These are phyloP conservation scores for Nephila pilipes DNA, from an alignment of 1,140 invertebrate species.

Conservation along the genomic window DNA sequence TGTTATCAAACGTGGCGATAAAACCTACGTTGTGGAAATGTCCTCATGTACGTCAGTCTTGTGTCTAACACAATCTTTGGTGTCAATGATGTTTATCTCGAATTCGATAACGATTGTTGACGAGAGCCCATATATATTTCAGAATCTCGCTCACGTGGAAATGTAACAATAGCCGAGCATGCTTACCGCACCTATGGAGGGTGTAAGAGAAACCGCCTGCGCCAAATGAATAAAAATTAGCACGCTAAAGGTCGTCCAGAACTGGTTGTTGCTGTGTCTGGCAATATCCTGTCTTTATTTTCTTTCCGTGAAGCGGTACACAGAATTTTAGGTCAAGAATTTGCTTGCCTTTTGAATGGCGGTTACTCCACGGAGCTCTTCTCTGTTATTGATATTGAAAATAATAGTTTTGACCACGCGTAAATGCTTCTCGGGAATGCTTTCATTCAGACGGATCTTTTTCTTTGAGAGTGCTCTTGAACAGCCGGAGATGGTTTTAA, in stretches of 20 bases:
- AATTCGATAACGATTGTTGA: neutral
- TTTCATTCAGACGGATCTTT: neutral
- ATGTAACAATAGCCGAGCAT: constrained; percentile 14
- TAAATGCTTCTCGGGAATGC: neutral
- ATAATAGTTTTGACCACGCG: constrained; percentile 23
- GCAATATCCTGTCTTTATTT: constrained; percentile 30
- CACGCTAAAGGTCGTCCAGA: constrained; percentile 21
- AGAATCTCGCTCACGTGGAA: constrained; percentile 12
- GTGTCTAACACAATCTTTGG: neutral
- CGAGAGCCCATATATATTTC: constrained; percentile 14
- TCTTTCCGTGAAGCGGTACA: constrained; percentile 28
- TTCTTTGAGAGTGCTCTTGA: neutral
- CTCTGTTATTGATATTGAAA: constrained; percentile 25
- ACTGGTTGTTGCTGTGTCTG: constrained; percentile 17
- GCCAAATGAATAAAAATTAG: constrained; percentile 51
- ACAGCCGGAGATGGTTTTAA: too few species aligned
- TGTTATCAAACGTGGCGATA: neutral
- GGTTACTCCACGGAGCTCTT: neutral
- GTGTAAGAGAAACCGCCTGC: constrained; percentile 34
- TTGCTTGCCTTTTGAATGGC: neutral
- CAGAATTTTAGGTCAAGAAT: constrained; percentile 50
- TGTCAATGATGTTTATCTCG: constrained; percentile 22
- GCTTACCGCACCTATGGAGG: neutral
- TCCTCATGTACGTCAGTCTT: neutral
- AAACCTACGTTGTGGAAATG: neutral